Conservation (phyloP, 2,888 invertebrate species). For the Apodemia hepburni region DNA sequence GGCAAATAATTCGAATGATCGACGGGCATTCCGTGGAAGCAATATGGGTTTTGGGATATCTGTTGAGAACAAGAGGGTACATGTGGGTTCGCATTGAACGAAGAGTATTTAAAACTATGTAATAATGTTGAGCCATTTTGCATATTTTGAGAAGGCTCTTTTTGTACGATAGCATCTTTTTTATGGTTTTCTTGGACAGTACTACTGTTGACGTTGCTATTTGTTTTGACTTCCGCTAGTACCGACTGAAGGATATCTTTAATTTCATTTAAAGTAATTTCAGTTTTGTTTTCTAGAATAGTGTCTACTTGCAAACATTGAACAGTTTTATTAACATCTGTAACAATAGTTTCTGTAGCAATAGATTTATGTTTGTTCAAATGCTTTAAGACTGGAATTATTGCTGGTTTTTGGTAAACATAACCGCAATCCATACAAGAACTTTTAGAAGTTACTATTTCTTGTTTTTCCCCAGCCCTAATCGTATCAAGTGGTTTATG, state of each 20-base stretch:
- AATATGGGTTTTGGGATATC: slow-evolving; percentile 38
- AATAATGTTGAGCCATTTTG: slow-evolving; percentile 48
- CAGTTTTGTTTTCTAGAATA: slow-evolving; percentile 46
- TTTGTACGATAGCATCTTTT: slow-evolving; percentile 58
- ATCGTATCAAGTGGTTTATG: background rate
- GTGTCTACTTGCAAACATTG: slow-evolving; percentile 35
- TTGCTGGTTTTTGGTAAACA: slow-evolving; percentile 40
- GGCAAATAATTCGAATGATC: slow-evolving; percentile 44
- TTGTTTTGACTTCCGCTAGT: slow-evolving; percentile 59
- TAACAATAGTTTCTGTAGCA: slow-evolving; percentile 23
- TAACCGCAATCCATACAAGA: slow-evolving; percentile 47
- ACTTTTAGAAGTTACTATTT: slow-evolving; percentile 38
- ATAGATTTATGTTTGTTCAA: slow-evolving; percentile 28
- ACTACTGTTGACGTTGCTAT: slow-evolving; percentile 37
- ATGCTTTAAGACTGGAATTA: background rate
- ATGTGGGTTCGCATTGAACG: slow-evolving; percentile 44
- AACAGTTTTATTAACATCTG: slow-evolving; percentile 9
- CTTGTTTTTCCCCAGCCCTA: background rate
- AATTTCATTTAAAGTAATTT: slow-evolving; percentile 58
- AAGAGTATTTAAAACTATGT: slow-evolving; percentile 51
- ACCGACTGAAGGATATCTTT: slow-evolving; percentile 62
- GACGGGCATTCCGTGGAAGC: slow-evolving; percentile 37
- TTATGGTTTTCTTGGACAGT: slow-evolving; percentile 37
- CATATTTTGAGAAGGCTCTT: slow-evolving; percentile 47
- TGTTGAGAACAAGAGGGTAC: slow-evolving; percentile 45